Evolutionary conservation across 2,113 vertebrate genomes (phyloP).

Genomic region (Petromus typicus): DNA sequence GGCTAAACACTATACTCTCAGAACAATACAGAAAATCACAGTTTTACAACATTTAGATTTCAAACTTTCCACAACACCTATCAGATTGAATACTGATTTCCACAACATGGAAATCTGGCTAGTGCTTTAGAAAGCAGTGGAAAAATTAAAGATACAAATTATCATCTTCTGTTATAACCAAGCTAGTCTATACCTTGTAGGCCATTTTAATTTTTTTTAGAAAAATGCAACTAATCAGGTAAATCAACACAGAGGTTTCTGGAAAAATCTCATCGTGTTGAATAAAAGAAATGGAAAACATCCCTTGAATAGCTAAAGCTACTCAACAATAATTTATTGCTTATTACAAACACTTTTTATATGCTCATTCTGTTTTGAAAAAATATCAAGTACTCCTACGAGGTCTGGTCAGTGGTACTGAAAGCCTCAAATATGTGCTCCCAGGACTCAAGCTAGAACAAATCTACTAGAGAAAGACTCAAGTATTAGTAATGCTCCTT

Average conservation of each 20-base stretch:
- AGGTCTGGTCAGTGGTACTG: not conserved
- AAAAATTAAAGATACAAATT: conserved; percentile 33
- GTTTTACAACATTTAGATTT: conserved; percentile 34
- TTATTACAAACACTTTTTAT: conserved; percentile 57
- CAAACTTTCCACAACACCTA: conserved; percentile 58
- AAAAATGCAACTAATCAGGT: conserved; percentile 52
- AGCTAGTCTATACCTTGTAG: not conserved
- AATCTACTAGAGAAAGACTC: not conserved
- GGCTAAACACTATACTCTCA: conserved; percentile 55
- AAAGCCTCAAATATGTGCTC: conserved; percentile 25
- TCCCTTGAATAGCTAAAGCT: not conserved
- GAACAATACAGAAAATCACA: conserved; percentile 32
- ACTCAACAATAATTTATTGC: not conserved
- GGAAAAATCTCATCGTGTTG: conserved; percentile 23
- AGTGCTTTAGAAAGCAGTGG: conserved; percentile 26
- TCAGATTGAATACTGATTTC: conserved; percentile 61
- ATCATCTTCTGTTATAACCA: not conserved
- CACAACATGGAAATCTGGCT: not conserved
- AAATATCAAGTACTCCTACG: not conserved
- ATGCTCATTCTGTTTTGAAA: conserved; percentile 18
- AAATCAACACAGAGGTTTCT: conserved; percentile 42
- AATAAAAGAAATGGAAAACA: conserved; percentile 53
- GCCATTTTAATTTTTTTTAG: conserved; percentile 66
- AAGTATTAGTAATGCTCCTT: not conserved
- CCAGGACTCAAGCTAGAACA: conserved; percentile 8